A percentile compares a stretch with the other conserved stretches of the same genome.
Evolutionary conservation across 2,888 invertebrate species (phyloP).

Genomic region (Mystacides longicornis): DNA sequence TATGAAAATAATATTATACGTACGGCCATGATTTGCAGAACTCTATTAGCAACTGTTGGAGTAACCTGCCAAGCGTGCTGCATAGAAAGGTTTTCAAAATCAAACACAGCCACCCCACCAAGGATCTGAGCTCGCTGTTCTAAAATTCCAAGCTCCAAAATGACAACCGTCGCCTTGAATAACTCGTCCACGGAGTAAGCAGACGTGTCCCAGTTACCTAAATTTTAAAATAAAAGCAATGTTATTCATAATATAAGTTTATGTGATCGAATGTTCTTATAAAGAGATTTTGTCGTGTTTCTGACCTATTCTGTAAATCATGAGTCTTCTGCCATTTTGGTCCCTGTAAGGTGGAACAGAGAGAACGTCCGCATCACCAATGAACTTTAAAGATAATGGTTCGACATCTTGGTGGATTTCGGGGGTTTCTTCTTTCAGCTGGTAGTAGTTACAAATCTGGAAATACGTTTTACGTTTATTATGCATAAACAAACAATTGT

Average conservation of each 20-base stretch:
- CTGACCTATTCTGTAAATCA: constrained; percentile 63
- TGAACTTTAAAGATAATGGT: constrained; percentile 53
- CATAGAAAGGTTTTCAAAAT: constrained; percentile 61
- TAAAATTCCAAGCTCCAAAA: constrained; percentile 65
- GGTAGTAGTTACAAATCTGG: constrained; percentile 67
- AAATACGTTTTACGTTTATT: constrained; percentile 29
- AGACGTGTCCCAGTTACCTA: constrained; percentile 70
- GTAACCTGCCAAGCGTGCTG: constrained; percentile 68
- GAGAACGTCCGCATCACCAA: constrained; percentile 63
- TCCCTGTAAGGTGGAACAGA: constrained; percentile 71
- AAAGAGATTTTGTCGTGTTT: constrained; percentile 1
- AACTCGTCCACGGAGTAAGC: constrained; percentile 58
- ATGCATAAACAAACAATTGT: no score
- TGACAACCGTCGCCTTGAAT: constrained; percentile 62
- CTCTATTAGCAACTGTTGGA: constrained; percentile 59
- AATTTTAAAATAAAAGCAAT: constrained; percentile 15
- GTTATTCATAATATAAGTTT: neutral
- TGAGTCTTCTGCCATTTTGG: constrained; percentile 62
- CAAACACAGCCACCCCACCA: constrained; percentile 71
- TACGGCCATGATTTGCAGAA: constrained; percentile 65
- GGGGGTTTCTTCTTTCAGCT: constrained; percentile 66
- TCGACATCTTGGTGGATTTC: constrained; percentile 59
- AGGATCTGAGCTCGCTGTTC: constrained; percentile 69
- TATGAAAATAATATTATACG: constrained; percentile 33
- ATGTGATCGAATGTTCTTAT: neutral